Conservation (phyloP, 2,113 vertebrate genomes). For the Aspidoscelis tigris region DNA sequence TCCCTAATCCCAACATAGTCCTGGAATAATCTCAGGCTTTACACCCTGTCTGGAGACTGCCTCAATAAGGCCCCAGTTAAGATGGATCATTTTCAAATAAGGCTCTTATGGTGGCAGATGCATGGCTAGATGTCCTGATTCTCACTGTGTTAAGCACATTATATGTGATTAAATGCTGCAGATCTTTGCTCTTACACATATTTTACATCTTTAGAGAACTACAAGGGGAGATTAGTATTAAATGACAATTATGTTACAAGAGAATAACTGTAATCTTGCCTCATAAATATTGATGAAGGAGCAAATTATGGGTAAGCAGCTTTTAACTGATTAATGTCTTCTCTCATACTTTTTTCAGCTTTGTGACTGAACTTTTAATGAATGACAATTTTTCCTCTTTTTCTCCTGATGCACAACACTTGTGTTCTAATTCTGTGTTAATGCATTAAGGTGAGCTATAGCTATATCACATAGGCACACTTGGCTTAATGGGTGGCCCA, state of each 20-base stretch:
- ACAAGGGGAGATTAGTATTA: not conserved
- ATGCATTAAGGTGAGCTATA: not conserved
- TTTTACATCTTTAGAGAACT: conserved; percentile 38
- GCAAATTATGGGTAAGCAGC: not conserved
- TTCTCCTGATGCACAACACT: not conserved
- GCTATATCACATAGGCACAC: not conserved
- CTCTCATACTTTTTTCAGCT: not conserved
- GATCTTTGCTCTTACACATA: not conserved
- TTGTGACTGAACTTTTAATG: conserved; percentile 21
- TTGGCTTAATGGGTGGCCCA: not conserved
- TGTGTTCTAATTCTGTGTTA: not conserved
- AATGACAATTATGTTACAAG: conserved; percentile 25
- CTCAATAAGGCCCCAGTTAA: not conserved
- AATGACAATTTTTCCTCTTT: not conserved
- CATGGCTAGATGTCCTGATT: conserved; percentile 6
- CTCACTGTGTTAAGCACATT: not conserved
- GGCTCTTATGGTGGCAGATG: not conserved
- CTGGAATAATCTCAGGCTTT: no score
- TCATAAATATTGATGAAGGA: conserved; percentile 41
- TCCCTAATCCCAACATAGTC: no score
- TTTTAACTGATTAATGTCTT: not conserved
- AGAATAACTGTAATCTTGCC: conserved; percentile 16
- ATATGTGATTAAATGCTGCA: conserved; percentile 22
- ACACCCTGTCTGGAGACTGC: no score
- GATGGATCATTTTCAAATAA: conserved; percentile 4